These are phyloP conservation scores for Zaprionus ghesquierei DNA, from an alignment of 1,140 invertebrate genomes.

Conservation along the genomic window DNA sequence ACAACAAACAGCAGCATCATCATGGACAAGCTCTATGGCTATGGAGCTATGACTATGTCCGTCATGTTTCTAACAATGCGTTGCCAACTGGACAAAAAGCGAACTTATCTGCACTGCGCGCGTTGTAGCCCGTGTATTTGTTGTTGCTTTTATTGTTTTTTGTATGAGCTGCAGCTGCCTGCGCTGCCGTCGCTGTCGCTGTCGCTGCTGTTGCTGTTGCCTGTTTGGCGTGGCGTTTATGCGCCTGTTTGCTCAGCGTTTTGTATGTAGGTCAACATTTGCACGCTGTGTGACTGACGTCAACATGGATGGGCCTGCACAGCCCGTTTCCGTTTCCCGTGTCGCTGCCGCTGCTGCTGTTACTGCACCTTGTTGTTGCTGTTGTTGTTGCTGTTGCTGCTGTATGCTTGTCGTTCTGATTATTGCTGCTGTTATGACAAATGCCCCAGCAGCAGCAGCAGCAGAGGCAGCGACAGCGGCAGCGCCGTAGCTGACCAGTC, in stretches of 20 bases:
- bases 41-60: constrained; percentile 42
- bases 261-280: constrained; percentile 79
- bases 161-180: constrained; percentile 21
- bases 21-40: constrained; percentile 14
- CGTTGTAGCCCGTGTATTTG: constrained; percentile 47
- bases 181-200: constrained; percentile 7
- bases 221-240: constrained; percentile 73
- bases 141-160: constrained; percentile 30
- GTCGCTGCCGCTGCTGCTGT: constrained; percentile 40
- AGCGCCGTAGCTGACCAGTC: constrained; percentile 28
- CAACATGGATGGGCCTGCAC: constrained; percentile 65
- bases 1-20: too few species aligned
- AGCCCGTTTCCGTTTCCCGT: constrained; percentile 73
- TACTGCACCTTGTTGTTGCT: constrained; percentile 45
- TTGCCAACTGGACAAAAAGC: constrained; percentile 65
- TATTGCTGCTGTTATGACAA: constrained; percentile 71
- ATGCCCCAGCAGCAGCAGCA: constrained; percentile 49
- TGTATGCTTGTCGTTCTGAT: constrained; percentile 54
- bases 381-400: constrained; percentile 11
- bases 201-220: constrained; percentile 33
- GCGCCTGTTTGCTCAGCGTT: constrained; percentile 76
- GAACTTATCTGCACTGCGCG: constrained; percentile 59
- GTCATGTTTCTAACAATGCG: constrained; percentile 74
- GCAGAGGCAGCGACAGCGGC: constrained; percentile 1
- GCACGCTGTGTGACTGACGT: constrained; percentile 76